Conservation (phyloP, 1,140 invertebrate species). For the Elymnias hypermnestra region DNA sequence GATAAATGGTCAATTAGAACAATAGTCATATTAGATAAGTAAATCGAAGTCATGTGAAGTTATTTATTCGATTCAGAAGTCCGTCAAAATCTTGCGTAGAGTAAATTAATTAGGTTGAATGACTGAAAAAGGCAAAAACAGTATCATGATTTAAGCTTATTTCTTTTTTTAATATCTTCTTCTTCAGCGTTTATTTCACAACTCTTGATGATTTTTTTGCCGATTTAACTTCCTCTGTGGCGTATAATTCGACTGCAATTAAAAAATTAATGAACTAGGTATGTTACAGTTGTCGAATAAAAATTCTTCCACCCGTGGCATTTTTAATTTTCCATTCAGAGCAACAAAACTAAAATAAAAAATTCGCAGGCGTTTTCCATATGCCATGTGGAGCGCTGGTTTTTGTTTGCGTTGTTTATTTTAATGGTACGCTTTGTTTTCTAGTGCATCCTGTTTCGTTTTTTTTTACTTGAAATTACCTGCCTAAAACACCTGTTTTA, state of each 20-base stretch:
- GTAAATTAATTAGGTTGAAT: too few species aligned
- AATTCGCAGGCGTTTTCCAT: constrained; percentile 18
- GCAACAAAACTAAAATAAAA: constrained; percentile 8
- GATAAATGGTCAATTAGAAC: too few species aligned
- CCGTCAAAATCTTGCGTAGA: too few species aligned
- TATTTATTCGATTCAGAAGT: too few species aligned
- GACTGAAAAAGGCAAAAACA: too few species aligned
- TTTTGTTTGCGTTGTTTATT: constrained; percentile 15
- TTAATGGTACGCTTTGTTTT: constrained; percentile 14
- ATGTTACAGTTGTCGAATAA: constrained; percentile 15
- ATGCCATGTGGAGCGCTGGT: constrained; percentile 4
- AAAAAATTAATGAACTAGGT: constrained; percentile 18
- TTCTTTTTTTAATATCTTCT: too few species aligned
- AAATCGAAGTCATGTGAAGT: too few species aligned
- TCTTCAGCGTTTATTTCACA: too few species aligned
- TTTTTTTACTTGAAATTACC: background rate
- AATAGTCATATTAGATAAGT: too few species aligned
- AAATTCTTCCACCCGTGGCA: constrained; percentile 6
- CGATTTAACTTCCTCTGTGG: background rate
- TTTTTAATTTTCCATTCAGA: constrained; percentile 17
- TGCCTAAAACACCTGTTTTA: too few species aligned
- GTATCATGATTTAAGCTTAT: too few species aligned
- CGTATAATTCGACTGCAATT: constrained; percentile 10
- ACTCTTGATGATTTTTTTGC: too few species aligned
- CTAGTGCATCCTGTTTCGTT: constrained; percentile 7